Conservation (phyloP, 2,113 vertebrate genomes). For the Rallus limicola region DNA sequence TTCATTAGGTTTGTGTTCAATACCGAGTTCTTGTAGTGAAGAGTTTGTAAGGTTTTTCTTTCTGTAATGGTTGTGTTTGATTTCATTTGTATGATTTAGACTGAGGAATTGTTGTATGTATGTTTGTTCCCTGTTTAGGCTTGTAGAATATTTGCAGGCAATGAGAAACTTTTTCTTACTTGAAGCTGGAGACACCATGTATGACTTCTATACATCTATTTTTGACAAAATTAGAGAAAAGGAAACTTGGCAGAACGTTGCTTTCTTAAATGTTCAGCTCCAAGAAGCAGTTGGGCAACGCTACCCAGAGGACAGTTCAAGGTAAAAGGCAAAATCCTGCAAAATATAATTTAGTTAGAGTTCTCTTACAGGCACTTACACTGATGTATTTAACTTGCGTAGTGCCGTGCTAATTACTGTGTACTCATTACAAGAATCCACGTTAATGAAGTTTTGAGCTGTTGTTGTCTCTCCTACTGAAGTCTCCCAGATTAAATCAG, state of each 20-base stretch:
- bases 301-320: conserved; percentile 89
- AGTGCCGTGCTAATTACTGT: not conserved
- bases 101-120: not conserved
- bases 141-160: conserved; percentile 94
- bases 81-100: not conserved
- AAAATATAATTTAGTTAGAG: not conserved
- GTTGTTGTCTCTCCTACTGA: not conserved
- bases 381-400: not conserved
- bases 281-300: conserved; percentile 96
- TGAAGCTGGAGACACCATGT: conserved; percentile 99
- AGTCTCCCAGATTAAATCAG: not conserved
- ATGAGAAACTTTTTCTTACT: conserved; percentile 99
- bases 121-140: conserved; percentile 69
- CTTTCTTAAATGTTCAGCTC: conserved; percentile 92
- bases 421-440: not conserved
- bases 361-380: not conserved
- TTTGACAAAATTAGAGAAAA: conserved; percentile 98
- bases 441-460: not conserved
- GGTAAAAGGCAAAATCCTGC: conserved; percentile 74
- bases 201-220: conserved; percentile 97
- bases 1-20: not conserved
- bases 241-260: conserved; percentile 93
- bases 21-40: not conserved
- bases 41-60: not conserved
- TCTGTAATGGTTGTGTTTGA: not conserved